Conservation (phyloP, 2,113 vertebrate species). For the Sminthopsis crassicaudata region DNA sequence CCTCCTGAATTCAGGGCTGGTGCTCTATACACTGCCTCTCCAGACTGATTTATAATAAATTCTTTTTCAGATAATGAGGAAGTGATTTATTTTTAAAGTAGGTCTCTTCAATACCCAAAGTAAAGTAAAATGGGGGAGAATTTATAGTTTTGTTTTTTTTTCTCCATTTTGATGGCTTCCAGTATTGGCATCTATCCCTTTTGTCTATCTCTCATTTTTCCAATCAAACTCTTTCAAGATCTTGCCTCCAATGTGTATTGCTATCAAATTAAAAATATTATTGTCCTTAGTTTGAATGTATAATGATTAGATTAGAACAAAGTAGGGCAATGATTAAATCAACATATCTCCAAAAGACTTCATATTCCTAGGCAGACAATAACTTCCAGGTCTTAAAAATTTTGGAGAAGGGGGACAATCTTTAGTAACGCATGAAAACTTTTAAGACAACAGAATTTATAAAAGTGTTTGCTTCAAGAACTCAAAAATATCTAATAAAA, state of each 20-base stretch:
- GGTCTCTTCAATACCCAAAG: neutral
- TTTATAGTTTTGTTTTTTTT: neutral
- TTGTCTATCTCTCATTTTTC: no score
- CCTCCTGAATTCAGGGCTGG: no score
- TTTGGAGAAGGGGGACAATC: neutral
- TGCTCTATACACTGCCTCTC: no score
- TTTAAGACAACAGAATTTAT: neutral
- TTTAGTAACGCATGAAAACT: neutral
- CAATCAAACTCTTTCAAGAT: neutral
- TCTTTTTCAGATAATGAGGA: neutral
- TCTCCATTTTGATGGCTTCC: neutral
- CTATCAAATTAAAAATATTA: neutral
- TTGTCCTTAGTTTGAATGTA: neutral
- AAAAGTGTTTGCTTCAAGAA: neutral
- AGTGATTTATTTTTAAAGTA: conserved; percentile 19
- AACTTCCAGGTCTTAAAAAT: neutral
- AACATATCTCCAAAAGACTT: neutral
- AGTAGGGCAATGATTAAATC: neutral
- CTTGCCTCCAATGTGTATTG: neutral
- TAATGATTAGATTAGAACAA: neutral
- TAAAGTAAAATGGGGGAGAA: neutral
- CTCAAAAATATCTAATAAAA: conserved; percentile 4
- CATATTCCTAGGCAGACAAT: neutral
- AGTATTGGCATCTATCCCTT: neutral
- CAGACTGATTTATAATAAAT: neutral